phyloP scores from a whole-genome alignment of 30 jellyfish, hydroid and myxozoan genomes.

The Turritopsis rubra region DNA sequence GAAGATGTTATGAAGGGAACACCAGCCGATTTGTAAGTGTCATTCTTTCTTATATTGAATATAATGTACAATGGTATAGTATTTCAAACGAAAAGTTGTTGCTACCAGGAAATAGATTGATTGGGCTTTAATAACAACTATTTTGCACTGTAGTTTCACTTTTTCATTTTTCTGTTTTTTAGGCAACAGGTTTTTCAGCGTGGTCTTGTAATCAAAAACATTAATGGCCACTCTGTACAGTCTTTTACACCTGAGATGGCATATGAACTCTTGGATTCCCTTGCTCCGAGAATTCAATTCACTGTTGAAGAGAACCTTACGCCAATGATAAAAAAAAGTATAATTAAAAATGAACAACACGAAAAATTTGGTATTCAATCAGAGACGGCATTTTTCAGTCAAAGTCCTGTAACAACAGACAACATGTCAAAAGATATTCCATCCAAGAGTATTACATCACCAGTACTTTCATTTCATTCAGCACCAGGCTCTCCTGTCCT shows the following conservation, averaged over 20 bases:
- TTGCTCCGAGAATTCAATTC: slow-evolving; percentile 2
- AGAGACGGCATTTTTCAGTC: background rate
- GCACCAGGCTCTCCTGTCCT: slow-evolving; percentile 35
- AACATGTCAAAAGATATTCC: background rate
- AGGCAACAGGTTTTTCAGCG: background rate
- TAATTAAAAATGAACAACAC: background rate
- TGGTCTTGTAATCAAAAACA: slow-evolving; percentile 11
- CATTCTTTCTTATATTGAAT: background rate
- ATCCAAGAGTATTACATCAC: background rate
- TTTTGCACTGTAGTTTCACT: background rate
- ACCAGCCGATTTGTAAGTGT: slow-evolving; percentile 11
- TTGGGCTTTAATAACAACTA: too few relatives aligned
- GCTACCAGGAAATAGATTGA: too few relatives aligned
- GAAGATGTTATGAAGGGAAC: background rate
- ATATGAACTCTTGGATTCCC: background rate
- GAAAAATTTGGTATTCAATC: background rate
- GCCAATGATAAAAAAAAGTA: background rate
- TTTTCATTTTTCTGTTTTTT: background rate
- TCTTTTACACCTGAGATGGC: slow-evolving; percentile 13
- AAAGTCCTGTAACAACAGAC: background rate
- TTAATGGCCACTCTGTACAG: slow-evolving; percentile 1
- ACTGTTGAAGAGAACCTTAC: background rate
- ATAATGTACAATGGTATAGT: background rate
- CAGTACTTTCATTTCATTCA: background rate
- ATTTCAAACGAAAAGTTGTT: too few relatives aligned